phyloP scores from a whole-genome alignment of 2,113 vertebrate species.

The Pangasianodon hypophthalmus region DNA sequence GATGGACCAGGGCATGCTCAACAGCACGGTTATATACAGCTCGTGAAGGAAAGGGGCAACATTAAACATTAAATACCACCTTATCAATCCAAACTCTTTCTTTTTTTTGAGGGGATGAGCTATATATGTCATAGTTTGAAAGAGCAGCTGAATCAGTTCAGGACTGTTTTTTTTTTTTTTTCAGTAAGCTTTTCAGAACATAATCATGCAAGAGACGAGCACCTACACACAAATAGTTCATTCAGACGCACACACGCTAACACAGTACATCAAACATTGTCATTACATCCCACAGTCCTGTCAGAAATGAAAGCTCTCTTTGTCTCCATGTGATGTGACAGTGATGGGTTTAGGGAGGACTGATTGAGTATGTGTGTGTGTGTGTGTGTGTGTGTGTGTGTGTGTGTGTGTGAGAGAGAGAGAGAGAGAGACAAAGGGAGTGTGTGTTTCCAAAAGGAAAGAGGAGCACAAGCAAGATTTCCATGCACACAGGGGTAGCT shows the following conservation, averaged over 20 bases:
- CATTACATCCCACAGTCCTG: constrained; percentile 48
- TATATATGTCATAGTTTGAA: background rate
- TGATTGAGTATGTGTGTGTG: constrained; percentile 33
- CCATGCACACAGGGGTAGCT: constrained; percentile 43
- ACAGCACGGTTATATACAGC: background rate
- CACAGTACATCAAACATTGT: constrained; percentile 40
- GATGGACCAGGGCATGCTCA: background rate
- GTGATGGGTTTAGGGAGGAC: constrained; percentile 43
- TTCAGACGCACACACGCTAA: constrained; percentile 7
- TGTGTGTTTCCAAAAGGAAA: constrained; percentile 36
- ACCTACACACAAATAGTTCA: constrained; percentile 36
- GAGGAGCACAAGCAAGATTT: constrained; percentile 35
- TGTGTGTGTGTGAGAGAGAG: constrained; percentile 64
- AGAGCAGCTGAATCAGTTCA: constrained; percentile 8
- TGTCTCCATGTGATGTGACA: constrained; percentile 45
- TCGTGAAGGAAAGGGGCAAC: background rate
- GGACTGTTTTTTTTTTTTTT: background rate
- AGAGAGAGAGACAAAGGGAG: constrained; percentile 31
- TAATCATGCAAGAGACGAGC: constrained; percentile 3
- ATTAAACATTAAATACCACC: background rate
- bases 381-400: constrained; percentile 25
- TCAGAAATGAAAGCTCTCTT: constrained; percentile 47
- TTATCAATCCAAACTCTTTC: background rate
- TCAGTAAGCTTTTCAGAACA: constrained; percentile 4
- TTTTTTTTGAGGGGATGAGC: background rate